These are phyloP conservation scores for Lepidurus arcticus DNA, from an alignment of 1,140 invertebrate species.

Conservation along the genomic window DNA sequence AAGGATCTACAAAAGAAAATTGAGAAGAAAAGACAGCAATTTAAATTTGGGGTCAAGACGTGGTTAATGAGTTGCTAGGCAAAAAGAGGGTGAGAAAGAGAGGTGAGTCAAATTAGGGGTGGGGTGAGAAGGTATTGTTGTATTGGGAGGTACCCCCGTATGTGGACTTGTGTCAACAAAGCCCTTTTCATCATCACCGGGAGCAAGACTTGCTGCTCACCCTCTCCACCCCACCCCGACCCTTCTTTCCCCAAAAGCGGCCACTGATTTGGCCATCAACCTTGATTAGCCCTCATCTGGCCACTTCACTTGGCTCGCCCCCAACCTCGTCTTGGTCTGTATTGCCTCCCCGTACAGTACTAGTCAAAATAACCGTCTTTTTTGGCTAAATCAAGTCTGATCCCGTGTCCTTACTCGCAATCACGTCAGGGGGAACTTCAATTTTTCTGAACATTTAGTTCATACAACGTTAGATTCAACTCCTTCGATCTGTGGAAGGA, in stretches of 20 bases:
- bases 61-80: slow-evolving; percentile 25
- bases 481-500: too few species aligned
- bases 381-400: not conserved
- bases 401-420: too few species aligned
- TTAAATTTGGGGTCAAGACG: slow-evolving; percentile 21
- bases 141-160: not conserved
- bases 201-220: slow-evolving; percentile 13
- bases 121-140: slow-evolving; percentile 1
- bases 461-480: too few species aligned
- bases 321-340: slow-evolving; percentile 2
- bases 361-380: not conserved
- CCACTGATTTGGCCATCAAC: slow-evolving; percentile 18
- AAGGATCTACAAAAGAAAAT: slow-evolving; percentile 72
- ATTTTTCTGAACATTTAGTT: too few species aligned
- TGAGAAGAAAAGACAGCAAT: slow-evolving; percentile 5
- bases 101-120: slow-evolving; percentile 1
- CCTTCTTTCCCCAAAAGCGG: not conserved
- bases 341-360: not conserved
- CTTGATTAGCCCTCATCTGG: slow-evolving; percentile 18
- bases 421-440: too few species aligned
- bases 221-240: not conserved
- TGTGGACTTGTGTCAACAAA: slow-evolving; percentile 25
- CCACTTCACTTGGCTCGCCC: slow-evolving; percentile 7
- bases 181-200: slow-evolving; percentile 12
- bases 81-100: slow-evolving; percentile 28